These are phyloP conservation scores for Nannobrachium achirus DNA, from an alignment of 2,113 vertebrate genomes.

Conservation along the genomic window DNA sequence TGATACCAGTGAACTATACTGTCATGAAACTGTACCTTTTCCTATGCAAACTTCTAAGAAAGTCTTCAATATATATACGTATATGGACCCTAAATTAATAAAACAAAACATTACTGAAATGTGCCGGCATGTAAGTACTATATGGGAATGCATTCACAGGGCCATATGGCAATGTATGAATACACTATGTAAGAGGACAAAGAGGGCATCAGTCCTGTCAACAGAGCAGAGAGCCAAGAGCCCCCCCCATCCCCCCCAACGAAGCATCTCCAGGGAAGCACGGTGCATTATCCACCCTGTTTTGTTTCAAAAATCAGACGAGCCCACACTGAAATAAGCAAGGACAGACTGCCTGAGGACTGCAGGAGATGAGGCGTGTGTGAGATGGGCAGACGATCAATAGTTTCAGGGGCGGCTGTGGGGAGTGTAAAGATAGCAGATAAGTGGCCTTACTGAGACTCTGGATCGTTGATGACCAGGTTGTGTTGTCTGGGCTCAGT, in stretches of 20 bases:
- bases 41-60: too few relatives aligned
- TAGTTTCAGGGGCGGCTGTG: slow-evolving; percentile 2
- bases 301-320: slow-evolving; percentile 7
- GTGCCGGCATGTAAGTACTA: too few relatives aligned
- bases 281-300: background rate
- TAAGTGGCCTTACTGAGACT: slow-evolving; percentile 52
- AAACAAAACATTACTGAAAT: too few relatives aligned
- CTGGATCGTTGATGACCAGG: slow-evolving; percentile 41
- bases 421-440: background rate
- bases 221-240: slow-evolving; percentile 1
- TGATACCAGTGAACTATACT: too few relatives aligned
- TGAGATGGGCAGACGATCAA: slow-evolving; percentile 4
- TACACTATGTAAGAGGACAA: background rate
- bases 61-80: too few relatives aligned
- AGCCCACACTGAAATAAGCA: slow-evolving; percentile 3
- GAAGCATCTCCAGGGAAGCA: background rate
- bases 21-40: too few relatives aligned
- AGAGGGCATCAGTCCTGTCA: background rate
- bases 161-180: too few relatives aligned
- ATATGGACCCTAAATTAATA: too few relatives aligned
- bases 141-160: too few relatives aligned
- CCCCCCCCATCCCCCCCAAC: background rate
- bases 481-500: slow-evolving; percentile 47
- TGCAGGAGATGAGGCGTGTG: background rate
- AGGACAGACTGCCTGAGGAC: background rate